Conservation (phyloP, 2,113 vertebrate species). For the Pangasianodon gigas region DNA sequence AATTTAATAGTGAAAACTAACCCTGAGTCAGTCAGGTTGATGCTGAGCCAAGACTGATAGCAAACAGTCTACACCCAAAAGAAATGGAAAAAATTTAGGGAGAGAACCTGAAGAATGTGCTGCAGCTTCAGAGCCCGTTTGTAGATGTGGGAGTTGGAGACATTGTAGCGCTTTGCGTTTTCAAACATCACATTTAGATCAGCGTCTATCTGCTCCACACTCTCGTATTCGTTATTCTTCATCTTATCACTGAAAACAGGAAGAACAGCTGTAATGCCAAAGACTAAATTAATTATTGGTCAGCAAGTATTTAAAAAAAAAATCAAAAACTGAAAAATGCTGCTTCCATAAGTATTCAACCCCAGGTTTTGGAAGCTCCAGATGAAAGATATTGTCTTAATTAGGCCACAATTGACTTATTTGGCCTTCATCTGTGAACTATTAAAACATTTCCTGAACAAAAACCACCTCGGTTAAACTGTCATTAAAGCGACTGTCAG, state of each 20-base stretch:
- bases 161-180: slow-evolving; percentile 96
- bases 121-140: slow-evolving; percentile 94
- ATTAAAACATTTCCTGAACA: background rate
- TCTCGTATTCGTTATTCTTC: slow-evolving; percentile 95
- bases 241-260: slow-evolving; percentile 83
- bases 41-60: background rate
- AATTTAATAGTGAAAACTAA: background rate
- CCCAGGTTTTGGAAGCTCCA: background rate
- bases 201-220: slow-evolving; percentile 87
- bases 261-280: background rate
- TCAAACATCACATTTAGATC: slow-evolving; percentile 97
- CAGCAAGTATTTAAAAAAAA: background rate
- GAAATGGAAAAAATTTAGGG: too few relatives aligned
- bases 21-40: background rate
- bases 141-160: slow-evolving; percentile 95
- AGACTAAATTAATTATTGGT: background rate
- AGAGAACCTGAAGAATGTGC: slow-evolving; percentile 91
- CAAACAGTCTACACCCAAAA: background rate
- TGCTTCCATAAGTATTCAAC: background rate
- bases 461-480: background rate
- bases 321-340: background rate
- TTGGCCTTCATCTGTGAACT: background rate
- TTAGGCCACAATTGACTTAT: background rate
- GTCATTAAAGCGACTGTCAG: too few relatives aligned
- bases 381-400: background rate